Evolutionary conservation across 2,113 vertebrate species (phyloP).

Genomic region (Rallus limicola): DNA sequence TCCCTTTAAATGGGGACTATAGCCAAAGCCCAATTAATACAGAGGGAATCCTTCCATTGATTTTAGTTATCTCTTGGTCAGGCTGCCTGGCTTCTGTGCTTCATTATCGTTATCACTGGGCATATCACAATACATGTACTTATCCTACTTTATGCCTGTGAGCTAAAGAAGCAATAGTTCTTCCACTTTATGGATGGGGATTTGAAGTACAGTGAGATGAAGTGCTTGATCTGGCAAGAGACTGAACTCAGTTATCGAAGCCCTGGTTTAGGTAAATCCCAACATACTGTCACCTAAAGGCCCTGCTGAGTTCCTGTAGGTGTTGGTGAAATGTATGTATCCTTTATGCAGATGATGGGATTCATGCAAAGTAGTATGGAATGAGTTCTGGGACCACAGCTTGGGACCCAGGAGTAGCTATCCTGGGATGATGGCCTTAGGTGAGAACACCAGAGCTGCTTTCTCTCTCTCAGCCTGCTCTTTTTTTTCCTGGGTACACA

Average conservation of each 20-base stretch:
- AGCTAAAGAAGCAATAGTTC: background rate
- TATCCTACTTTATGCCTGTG: background rate
- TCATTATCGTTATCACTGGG: conserved; percentile 9
- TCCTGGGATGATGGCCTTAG: background rate
- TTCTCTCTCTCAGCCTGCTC: background rate
- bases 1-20: conserved; percentile 14
- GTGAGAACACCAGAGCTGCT: background rate
- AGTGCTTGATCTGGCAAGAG: background rate
- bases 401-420: background rate
- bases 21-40: conserved; percentile 42
- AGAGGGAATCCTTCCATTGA: conserved; percentile 21
- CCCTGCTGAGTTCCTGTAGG: background rate
- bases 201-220: background rate
- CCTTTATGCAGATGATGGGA: background rate
- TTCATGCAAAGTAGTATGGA: background rate
- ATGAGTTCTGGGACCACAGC: background rate
- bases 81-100: background rate
- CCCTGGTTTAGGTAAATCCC: background rate
- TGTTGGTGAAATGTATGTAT: background rate
- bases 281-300: background rate
- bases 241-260: background rate
- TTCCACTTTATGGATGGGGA: background rate
- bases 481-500: background rate
- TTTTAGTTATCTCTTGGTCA: conserved; percentile 28
- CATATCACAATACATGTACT: background rate